Evolutionary conservation across 2,113 vertebrate species (phyloP), one percentile per base, ranked within the genome.

Genomic region (Elgaria multicarinata): DNA sequence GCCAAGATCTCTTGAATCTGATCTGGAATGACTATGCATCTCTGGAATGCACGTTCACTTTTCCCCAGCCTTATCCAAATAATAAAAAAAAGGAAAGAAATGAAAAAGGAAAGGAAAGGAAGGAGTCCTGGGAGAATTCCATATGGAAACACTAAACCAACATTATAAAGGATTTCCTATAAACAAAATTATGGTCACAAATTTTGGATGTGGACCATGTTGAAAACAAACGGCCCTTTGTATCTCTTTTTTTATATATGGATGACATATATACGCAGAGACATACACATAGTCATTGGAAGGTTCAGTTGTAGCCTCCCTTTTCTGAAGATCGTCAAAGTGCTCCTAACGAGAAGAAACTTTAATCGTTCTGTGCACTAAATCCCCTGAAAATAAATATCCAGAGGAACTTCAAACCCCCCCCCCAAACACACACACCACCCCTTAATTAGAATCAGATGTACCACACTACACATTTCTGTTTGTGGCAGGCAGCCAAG

Each of bases 11-110:
- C 97, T 98, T 98, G 98, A 99, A 99, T 98, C 98, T 98, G 98
- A 99, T 99, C 99, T 96, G 97, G 97, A 98, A 98, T 99, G 98
- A 99, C 98, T 99, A 97, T 96, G 97, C 98, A 98, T 98, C 98
- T 98, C 97, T 98, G 98, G 99, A 99, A 99, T 99, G 99, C 96
- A 97, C 98, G 97, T 98, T 98, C 98, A 98, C 97, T 98, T 98
- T 98, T 98, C 96, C 96, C 94, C 94, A 94, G 96, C 96, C 96
- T 97, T 97, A 97, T 97, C 96, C 96, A 97, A 98, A 97, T 97
- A 97, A 84, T 89, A 88, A 88, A 50, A 81, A 76, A 79, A 5
- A n/a, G n/a, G n/a, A 31, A 33, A 53, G 10, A 50, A 55, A 39
- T 16, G 96, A 95, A 97, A 94, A 74, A 39, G 77, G 39, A 33